phyloP scores from a whole-genome alignment of 2,113 vertebrate genomes.

The Pedionomus torquatus region DNA sequence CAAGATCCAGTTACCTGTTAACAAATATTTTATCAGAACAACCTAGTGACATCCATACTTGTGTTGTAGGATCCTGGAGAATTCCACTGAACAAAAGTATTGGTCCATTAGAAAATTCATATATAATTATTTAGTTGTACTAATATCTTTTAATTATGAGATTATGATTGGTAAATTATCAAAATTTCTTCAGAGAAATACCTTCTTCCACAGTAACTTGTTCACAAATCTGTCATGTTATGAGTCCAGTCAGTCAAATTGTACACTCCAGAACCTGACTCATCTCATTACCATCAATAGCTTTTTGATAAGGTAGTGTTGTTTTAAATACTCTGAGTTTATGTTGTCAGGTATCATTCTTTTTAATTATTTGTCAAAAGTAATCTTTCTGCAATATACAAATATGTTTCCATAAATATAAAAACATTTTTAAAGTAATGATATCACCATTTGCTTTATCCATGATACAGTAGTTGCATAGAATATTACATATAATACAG shows the following conservation, averaged over 20 bases:
- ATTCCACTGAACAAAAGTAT: neutral
- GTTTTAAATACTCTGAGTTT: neutral
- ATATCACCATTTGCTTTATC: neutral
- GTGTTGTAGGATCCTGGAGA: neutral
- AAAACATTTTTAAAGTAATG: neutral
- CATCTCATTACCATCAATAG: neutral
- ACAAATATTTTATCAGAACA: neutral
- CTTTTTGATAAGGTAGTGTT: neutral
- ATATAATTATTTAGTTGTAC: neutral
- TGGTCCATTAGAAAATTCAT: fast-evolving
- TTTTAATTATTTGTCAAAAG: neutral
- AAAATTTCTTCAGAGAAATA: neutral
- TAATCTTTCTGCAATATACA: neutral
- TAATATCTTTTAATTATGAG: neutral
- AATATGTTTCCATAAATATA: neutral
- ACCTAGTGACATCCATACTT: neutral
- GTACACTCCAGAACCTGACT: neutral
- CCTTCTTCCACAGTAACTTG: neutral
- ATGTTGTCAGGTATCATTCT: neutral
- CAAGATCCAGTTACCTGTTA: neutral
- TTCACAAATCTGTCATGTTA: neutral
- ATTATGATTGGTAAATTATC: neutral
- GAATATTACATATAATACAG: neutral
- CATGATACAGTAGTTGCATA: fast-evolving
- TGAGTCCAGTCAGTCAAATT: neutral